A percentile compares a stretch with the other conserved stretches of the same genome.
Evolutionary conservation across 1,140 invertebrate genomes (phyloP).

Genomic region (Atta colombica): DNA sequence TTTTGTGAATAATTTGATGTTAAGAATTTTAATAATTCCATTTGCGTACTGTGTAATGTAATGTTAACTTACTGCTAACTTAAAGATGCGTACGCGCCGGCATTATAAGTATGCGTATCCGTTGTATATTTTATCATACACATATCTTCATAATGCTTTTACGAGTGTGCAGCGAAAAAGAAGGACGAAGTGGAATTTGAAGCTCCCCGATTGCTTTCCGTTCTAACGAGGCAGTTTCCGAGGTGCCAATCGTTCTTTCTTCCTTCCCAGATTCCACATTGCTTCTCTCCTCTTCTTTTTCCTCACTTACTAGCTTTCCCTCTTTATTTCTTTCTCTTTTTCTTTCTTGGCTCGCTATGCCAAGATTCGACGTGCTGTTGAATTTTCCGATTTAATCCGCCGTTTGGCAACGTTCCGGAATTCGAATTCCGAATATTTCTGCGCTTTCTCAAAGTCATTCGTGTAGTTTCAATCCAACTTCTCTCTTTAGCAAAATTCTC

Average conservation of each 20-base stretch:
- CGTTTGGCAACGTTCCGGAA: constrained; percentile 41
- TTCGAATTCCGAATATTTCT: background rate
- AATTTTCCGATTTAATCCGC: constrained; percentile 64
- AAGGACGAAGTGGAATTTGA: constrained; percentile 72
- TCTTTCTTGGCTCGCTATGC: background rate
- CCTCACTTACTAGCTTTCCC: background rate
- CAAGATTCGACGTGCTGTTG: constrained; percentile 55
- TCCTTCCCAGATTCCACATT: constrained; percentile 17
- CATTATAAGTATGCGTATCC: constrained; percentile 3
- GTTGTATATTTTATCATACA: constrained; percentile 33
- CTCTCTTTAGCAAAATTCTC: too few species aligned
- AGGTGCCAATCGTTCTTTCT: constrained; percentile 50
- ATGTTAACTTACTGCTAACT: constrained; percentile 19
- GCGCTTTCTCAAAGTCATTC: background rate
- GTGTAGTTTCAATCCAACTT: background rate
- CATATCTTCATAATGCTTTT: constrained; percentile 42
- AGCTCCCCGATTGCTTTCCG: constrained; percentile 72
- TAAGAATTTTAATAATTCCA: constrained; percentile 43
- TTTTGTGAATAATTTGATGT: constrained; percentile 21
- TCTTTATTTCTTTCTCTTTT: background rate
- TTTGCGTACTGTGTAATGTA: constrained; percentile 1
- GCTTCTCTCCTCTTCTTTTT: background rate
- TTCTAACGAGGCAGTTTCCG: constrained; percentile 56
- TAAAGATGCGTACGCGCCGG: background rate
- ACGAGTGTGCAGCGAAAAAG: constrained; percentile 16